Percentiles rank a stretch among this genome's conserved stretches.
These are phyloP conservation scores for Caenorhabditis virilis DNA, from an alignment of 2,888 invertebrate species.

Conservation along the genomic window DNA sequence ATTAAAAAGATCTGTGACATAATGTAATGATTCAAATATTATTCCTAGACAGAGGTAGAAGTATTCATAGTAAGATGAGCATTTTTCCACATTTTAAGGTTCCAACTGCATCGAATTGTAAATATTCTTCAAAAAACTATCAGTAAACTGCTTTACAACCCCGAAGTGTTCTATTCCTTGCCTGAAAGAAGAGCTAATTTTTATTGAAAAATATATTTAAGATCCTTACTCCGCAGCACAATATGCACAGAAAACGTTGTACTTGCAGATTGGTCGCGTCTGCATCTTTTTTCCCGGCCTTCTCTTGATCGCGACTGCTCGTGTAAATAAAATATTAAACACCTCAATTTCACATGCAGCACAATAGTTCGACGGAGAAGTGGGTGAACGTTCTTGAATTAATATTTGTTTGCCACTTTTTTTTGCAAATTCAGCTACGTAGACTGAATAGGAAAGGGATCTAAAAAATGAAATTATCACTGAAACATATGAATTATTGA, in stretches of 20 bases:
- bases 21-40: too few species aligned
- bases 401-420: slow-evolving; percentile 77
- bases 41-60: too few species aligned
- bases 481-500: too few species aligned
- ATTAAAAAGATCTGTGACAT: too few species aligned
- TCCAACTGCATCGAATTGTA: slow-evolving; percentile 75
- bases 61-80: too few species aligned
- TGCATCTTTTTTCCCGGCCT: too few species aligned
- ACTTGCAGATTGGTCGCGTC: too few species aligned
- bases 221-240: slow-evolving; percentile 78
- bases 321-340: slow-evolving; percentile 94
- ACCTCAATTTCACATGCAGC: slow-evolving; percentile 98
- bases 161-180: slow-evolving; percentile 86
- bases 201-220: not conserved
- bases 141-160: slow-evolving; percentile 89
- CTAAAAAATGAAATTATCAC: too few species aligned
- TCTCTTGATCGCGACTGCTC: slow-evolving; percentile 77
- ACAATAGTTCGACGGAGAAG: slow-evolving; percentile 96
- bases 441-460: slow-evolving; percentile 84
- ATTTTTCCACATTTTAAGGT: too few species aligned
- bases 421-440: slow-evolving; percentile 84
- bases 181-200: slow-evolving; percentile 69
- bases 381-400: slow-evolving; percentile 77
- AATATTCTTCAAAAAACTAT: slow-evolving; percentile 86
- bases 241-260: slow-evolving; percentile 90